Conservation (phyloP, 2,797 vertebrate genomes). For the Discoglossus pictus region DNA sequence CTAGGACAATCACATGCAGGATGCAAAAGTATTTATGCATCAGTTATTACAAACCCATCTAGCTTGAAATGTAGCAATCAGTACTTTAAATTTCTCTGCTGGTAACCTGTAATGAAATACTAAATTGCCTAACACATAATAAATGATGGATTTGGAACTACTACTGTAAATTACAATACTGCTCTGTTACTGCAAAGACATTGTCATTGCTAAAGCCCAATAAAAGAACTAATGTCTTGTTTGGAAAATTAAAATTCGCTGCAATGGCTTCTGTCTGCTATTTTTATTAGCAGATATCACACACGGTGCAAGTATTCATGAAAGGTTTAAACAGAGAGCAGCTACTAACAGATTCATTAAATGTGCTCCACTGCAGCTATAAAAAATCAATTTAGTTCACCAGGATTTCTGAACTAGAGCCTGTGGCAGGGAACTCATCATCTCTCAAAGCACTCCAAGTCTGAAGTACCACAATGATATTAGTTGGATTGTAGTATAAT, state of each 20-base stretch:
- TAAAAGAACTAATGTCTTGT: conserved; percentile 18
- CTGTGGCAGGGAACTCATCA: conserved; percentile 64
- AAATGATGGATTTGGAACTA: no score
- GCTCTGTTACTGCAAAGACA: not conserved
- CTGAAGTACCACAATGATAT: conserved; percentile 35
- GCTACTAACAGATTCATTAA: conserved; percentile 81
- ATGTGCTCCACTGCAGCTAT: conserved; percentile 74
- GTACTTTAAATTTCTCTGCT: no score
- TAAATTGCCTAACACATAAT: no score
- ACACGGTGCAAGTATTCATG: conserved; percentile 56
- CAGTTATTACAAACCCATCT: no score
- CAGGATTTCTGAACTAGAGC: conserved; percentile 69
- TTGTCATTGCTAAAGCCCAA: conserved; percentile 4
- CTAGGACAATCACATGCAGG: no score
- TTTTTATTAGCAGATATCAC: conserved; percentile 49
- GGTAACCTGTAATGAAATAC: no score
- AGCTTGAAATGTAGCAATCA: no score
- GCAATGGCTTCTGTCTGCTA: conserved; percentile 16
- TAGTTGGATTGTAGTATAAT: conserved; percentile 12
- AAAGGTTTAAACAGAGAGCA: conserved; percentile 68
- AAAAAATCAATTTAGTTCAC: conserved; percentile 84
- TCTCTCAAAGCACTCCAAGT: conserved; percentile 53
- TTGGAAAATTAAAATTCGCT: conserved; percentile 25
- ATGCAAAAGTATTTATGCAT: no score
- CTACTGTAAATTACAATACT: no score